Base-by-base conservation (phyloP, 2,113 vertebrate genomes). In the Colius striatus region DNA sequence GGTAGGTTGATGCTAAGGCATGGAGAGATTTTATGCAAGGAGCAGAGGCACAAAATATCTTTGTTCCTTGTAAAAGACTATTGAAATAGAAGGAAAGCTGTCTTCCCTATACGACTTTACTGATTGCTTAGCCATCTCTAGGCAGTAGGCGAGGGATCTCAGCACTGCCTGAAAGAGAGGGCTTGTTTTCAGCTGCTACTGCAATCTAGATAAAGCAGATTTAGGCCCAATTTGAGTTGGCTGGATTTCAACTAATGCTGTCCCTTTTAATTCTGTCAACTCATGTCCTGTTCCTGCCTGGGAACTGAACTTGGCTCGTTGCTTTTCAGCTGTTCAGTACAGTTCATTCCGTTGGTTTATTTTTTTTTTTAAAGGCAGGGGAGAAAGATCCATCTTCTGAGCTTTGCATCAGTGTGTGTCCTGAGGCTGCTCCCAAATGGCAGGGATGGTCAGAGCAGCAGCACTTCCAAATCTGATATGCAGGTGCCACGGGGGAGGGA, bases 1-100 rank as follows among this genome's bases (percentile, higher is more conserved):
- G 30, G 58, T 55, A 58, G 54, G 77, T 27, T 91, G 73, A 86
- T 66, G 32, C 36, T 65, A 76, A 91, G 55, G 73, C 87, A 76
- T 3, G 27, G 57, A 54, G 68, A 53, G 54, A 63, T 48, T 83
- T 78, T 86, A 58, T 92, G 90, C 82, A 95, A 87, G 87, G 45
- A 95, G 82, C 48, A 87, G 76, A 89, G 74, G 84, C 89, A 95
- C 91, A 97, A 91, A 95, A 94, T 76, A 81, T 77, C 91, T 96
- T 94, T 95, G 89, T 95, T 95, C 36, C 36, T 54, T 91, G 60
- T 68, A 82, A 93, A 94, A 70, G 84, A 78, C 81, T 80, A 80
- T 60, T 94, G 77, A 92, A 96, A 65, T 84, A 95, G 62, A 95
- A 89, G 62, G 71, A 92, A 94, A 79, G 58, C 91, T 92, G 77